Evolutionary conservation across 2,888 invertebrate species (phyloP).

Genomic region (Celastrina argiolus): DNA sequence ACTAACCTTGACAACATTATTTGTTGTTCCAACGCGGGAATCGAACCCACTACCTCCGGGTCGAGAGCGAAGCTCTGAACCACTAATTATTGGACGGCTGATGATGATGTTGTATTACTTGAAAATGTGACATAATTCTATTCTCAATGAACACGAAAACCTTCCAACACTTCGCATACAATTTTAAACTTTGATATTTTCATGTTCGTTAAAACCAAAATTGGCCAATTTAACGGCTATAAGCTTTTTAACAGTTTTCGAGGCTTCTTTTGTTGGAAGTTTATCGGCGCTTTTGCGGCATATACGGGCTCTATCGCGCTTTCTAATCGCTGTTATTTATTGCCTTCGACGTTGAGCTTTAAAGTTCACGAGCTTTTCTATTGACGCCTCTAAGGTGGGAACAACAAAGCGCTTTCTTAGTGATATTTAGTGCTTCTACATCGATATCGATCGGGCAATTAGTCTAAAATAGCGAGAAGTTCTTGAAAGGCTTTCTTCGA

Average conservation of each 20-base stretch:
- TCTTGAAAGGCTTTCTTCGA: not conserved
- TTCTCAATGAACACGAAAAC: slow-evolving; percentile 6
- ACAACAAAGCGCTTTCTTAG: not conserved
- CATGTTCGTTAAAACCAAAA: slow-evolving; percentile 4
- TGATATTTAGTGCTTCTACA: not conserved
- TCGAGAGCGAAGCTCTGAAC: too few species aligned
- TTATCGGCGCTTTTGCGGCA: slow-evolving; percentile 19
- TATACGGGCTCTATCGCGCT: slow-evolving; percentile 21
- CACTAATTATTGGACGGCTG: too few species aligned
- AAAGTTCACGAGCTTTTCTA: slow-evolving; percentile 16
- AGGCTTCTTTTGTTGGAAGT: slow-evolving; percentile 19
- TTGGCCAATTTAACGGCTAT: slow-evolving; percentile 6
- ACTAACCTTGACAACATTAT: too few species aligned
- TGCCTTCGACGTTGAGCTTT: slow-evolving; percentile 14
- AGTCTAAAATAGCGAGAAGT: not conserved
- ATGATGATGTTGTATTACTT: too few species aligned
- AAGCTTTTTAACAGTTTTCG: slow-evolving; percentile 14
- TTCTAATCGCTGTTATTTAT: slow-evolving; percentile 22
- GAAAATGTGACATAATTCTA: too few species aligned
- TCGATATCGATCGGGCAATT: not conserved
- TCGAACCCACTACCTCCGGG: too few species aligned
- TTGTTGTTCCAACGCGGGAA: too few species aligned
- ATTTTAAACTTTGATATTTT: not conserved
- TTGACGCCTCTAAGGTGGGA: slow-evolving; percentile 5
- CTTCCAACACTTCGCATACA: not conserved